These are phyloP conservation scores for Jordanella pulchra DNA, from an alignment of 2,797 vertebrate species.

Conservation along the genomic window DNA sequence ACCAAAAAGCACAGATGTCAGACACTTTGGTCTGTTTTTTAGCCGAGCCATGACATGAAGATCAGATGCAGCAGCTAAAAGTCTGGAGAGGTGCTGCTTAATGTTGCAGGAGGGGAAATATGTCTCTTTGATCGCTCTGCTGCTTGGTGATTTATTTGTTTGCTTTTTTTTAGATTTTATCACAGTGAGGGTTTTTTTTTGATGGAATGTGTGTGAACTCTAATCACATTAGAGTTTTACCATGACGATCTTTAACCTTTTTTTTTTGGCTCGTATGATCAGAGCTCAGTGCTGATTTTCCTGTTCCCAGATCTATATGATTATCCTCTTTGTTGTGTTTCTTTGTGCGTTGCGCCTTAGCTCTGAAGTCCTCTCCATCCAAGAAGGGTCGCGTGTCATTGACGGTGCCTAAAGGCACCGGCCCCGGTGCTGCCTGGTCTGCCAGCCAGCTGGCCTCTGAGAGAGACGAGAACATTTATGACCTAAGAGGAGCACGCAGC, in stretches of 20 bases:
- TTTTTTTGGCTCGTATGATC: no score
- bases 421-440: constrained; percentile 91
- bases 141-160: constrained; percentile 16
- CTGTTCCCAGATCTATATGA: not conserved
- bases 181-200: not conserved
- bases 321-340: not conserved
- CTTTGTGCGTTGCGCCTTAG: constrained; percentile 60
- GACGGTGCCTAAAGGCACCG: constrained; percentile 83
- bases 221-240: not conserved
- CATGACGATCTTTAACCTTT: no score
- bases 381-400: constrained; percentile 93
- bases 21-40: constrained; percentile 47
- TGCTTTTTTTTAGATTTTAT: constrained; percentile 7
- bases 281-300: not conserved
- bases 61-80: constrained; percentile 37
- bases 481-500: constrained; percentile 90
- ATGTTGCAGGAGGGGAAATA: constrained; percentile 20
- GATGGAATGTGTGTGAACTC: not conserved
- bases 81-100: constrained; percentile 56
- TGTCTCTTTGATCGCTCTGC: constrained; percentile 16
- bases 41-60: constrained; percentile 38
- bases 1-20: constrained; percentile 28
- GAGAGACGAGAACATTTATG: constrained; percentile 89
- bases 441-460: constrained; percentile 91
- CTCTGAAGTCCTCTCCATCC: constrained; percentile 95